These are phyloP conservation scores for Lagorchestes hirsutus DNA, from an alignment of 2,797 vertebrate genomes.

Conservation along the genomic window DNA sequence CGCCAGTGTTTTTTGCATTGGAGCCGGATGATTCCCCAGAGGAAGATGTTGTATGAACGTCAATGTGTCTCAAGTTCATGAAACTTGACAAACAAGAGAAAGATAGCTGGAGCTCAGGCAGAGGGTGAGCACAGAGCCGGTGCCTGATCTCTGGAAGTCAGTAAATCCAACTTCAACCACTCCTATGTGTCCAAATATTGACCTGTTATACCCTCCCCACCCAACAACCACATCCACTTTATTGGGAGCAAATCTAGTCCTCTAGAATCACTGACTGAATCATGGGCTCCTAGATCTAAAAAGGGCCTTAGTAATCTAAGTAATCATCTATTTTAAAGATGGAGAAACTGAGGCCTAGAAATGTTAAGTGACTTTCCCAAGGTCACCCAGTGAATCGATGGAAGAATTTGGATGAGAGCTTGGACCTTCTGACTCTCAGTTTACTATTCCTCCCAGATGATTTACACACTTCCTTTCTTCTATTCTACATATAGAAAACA, in stretches of 20 bases:
- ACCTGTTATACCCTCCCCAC: neutral
- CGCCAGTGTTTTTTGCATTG: conserved; percentile 51
- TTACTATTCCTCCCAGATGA: neutral
- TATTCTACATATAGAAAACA: neutral
- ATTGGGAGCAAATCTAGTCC: neutral
- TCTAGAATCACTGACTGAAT: neutral
- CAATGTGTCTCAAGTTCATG: conserved; percentile 17
- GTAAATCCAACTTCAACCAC: neutral
- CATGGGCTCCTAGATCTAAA: neutral
- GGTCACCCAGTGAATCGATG: neutral
- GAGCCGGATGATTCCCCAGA: conserved; percentile 27
- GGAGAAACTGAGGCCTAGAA: neutral
- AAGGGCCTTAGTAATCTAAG: neutral
- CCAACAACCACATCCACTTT: neutral
- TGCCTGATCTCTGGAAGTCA: neutral
- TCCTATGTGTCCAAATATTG: neutral
- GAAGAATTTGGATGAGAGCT: neutral
- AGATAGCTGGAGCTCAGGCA: neutral
- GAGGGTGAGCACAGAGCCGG: neutral
- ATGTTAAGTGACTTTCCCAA: neutral
- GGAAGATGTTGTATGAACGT: conserved; percentile 53
- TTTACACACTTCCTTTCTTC: neutral
- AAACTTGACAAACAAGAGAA: neutral
- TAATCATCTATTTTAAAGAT: neutral
- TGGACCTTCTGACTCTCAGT: neutral